These are phyloP conservation scores for Sialia sialis DNA, from an alignment of 2,113 vertebrate genomes.

Conservation along the genomic window DNA sequence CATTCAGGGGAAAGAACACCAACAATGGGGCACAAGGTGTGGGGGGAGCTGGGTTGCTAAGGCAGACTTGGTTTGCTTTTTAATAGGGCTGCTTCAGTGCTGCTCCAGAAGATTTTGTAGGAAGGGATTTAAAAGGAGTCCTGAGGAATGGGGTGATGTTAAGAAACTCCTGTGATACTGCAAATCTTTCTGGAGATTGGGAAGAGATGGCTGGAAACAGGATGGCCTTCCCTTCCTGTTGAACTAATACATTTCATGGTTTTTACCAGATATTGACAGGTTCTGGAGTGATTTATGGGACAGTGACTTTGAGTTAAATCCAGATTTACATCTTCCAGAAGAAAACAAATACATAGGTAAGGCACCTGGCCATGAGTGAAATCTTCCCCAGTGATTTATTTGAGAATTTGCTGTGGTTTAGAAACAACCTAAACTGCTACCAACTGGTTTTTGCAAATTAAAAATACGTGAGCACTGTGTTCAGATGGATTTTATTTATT, in stretches of 20 bases:
- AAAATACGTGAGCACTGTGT: not conserved
- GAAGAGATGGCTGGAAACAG: not conserved
- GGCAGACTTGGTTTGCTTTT: not conserved
- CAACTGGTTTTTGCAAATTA: not conserved
- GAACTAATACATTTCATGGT: not conserved
- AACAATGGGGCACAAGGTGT: not conserved
- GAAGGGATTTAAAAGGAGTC: not conserved
- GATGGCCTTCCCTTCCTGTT: not conserved
- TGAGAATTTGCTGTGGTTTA: not conserved
- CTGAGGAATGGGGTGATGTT: not conserved
- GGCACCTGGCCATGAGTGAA: not conserved
- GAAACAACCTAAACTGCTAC: not conserved
- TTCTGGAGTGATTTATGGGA: conserved; percentile 86
- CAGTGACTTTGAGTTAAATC: conserved; percentile 80
- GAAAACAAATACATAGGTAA: conserved; percentile 96
- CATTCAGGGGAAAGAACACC: not conserved
- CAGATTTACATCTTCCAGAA: conserved; percentile 87
- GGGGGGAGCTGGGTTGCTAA: not conserved
- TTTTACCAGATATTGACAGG: conserved; percentile 79
- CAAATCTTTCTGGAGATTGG: not conserved
- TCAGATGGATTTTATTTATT: not conserved
- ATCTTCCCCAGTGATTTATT: not conserved
- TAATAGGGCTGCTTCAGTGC: not conserved
- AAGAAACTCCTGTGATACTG: not conserved
- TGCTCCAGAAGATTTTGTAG: not conserved